Percentiles rank a stretch among this genome's conserved stretches.
phyloP scores from a whole-genome alignment of 1,140 invertebrate species.

The Anoplophora glabripennis region DNA sequence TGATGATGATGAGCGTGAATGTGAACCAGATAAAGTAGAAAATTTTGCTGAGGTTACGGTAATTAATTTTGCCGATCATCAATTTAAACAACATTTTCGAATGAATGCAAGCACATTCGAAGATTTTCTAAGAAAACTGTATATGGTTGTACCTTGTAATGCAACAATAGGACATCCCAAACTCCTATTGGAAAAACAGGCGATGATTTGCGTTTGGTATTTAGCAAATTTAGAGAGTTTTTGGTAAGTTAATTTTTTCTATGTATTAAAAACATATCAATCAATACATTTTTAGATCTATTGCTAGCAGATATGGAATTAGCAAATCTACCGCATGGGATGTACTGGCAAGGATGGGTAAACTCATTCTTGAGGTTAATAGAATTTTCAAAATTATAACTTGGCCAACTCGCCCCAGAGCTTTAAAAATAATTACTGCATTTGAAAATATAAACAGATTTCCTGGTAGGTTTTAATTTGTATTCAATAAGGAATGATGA shows the following conservation, averaged over 20 bases:
- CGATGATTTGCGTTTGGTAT: no score
- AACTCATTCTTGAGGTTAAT: neutral
- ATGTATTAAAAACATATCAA: neutral
- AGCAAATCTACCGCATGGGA: neutral
- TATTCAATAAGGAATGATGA: neutral
- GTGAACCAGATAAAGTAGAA: neutral
- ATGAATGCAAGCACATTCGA: neutral
- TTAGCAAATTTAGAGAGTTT: neutral
- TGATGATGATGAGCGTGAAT: neutral
- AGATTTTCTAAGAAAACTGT: neutral
- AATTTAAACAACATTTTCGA: neutral
- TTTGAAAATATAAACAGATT: neutral
- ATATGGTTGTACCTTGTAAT: neutral
- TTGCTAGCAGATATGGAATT: constrained; percentile 1
- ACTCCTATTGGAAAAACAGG: no score
- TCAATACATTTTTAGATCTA: neutral
- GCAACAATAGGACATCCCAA: no score
- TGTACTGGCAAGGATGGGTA: neutral
- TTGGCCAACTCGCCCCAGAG: neutral
- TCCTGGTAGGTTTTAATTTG: neutral
- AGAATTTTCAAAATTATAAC: neutral
- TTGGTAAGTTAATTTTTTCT: neutral
- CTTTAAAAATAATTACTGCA: neutral
- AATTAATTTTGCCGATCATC: neutral
- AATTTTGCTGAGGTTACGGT: neutral